Conservation (phyloP, 2,888 invertebrate genomes). For the Nycteola revayana region DNA sequence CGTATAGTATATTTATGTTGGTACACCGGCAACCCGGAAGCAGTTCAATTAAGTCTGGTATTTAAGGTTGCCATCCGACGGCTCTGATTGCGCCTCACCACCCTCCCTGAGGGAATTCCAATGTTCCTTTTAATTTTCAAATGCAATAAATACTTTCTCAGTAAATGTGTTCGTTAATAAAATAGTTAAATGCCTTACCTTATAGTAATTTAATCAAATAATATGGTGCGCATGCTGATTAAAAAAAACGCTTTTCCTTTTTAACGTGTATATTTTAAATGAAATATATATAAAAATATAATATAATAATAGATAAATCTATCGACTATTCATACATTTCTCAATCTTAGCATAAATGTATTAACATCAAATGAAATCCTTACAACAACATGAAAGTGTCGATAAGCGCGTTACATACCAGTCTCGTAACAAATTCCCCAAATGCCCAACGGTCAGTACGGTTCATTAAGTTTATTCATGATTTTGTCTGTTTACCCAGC, state of each 20-base stretch:
- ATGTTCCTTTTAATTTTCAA: slow-evolving; percentile 76
- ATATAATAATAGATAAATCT: too few species aligned
- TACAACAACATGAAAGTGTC: slow-evolving; percentile 16
- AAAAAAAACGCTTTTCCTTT: too few species aligned
- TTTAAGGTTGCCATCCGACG: slow-evolving; percentile 76
- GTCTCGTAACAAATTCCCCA: slow-evolving; percentile 4
- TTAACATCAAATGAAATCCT: slow-evolving; percentile 6
- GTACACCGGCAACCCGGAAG: slow-evolving; percentile 64
- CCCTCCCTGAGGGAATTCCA: slow-evolving; percentile 57
- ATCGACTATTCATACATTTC: too few species aligned
- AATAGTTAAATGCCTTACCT: too few species aligned
- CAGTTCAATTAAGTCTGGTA: slow-evolving; percentile 80
- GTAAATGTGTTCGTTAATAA: slow-evolving; percentile 34
- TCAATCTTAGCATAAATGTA: too few species aligned
- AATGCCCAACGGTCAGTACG: slow-evolving; percentile 12
- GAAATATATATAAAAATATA: too few species aligned
- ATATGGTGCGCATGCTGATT: too few species aligned
- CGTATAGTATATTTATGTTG: slow-evolving; percentile 72
- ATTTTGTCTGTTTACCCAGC: slow-evolving; percentile 1
- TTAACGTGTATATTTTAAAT: too few species aligned
- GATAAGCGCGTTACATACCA: slow-evolving; percentile 15
- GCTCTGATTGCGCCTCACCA: slow-evolving; percentile 71
- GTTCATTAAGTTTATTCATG: slow-evolving; percentile 14
- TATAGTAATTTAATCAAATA: too few species aligned
- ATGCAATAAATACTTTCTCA: slow-evolving; percentile 73